A percentile compares a stretch with the other conserved stretches of the same genome.
phyloP scores from a whole-genome alignment of 2,113 vertebrate species.

The Osmerus mordax region DNA sequence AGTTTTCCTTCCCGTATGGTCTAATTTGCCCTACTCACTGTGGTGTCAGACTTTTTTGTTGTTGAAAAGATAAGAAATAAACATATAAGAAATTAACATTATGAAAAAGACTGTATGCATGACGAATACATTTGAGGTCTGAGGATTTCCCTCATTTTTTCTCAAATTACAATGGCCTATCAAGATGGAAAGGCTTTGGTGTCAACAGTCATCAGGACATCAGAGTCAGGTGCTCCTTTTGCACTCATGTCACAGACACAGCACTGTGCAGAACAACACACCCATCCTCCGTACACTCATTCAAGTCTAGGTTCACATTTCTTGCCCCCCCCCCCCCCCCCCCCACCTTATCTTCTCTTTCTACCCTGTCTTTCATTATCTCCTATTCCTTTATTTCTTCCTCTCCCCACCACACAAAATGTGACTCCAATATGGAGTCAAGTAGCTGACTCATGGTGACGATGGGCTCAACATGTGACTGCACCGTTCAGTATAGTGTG shows the following conservation, averaged over 20 bases:
- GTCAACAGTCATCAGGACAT: neutral
- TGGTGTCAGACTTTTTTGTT: too few relatives aligned
- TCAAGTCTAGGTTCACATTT: neutral
- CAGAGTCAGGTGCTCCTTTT: neutral
- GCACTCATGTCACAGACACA: neutral
- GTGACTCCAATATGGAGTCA: conserved; percentile 11
- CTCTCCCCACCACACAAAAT: neutral
- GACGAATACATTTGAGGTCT: too few relatives aligned
- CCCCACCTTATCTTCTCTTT: neutral
- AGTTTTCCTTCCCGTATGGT: too few relatives aligned
- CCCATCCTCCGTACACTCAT: neutral
- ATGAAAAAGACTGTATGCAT: too few relatives aligned
- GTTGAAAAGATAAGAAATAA: too few relatives aligned
- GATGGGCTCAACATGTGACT: neutral
- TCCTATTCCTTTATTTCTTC: neutral
- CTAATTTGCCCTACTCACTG: too few relatives aligned
- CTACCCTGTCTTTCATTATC: conserved; percentile 3
- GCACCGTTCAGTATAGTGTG: conserved; percentile 17
- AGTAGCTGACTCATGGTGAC: neutral
- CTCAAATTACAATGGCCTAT: too few relatives aligned
- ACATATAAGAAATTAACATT: too few relatives aligned
- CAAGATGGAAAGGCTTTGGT: neutral
- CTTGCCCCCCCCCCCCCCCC: neutral
- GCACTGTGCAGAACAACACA: neutral
- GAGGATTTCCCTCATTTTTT: too few relatives aligned